Evolutionary conservation across 2,113 vertebrate genomes (phyloP).

Genomic region (Forbesichthys agassizii): DNA sequence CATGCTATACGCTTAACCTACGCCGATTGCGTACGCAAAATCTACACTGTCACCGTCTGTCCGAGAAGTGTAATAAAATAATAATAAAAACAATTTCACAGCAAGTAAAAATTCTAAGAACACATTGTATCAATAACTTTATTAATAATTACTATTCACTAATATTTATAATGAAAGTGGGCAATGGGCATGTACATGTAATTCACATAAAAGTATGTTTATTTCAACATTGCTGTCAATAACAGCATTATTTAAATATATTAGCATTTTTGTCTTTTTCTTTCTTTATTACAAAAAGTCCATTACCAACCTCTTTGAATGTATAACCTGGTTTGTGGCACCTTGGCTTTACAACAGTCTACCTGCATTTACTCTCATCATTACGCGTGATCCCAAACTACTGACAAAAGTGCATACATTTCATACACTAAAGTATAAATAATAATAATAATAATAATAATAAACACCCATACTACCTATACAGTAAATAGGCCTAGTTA

Average conservation of each 20-base stretch:
- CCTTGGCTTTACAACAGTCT: conserved; percentile 58
- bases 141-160: conserved; percentile 70
- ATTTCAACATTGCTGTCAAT: conserved; percentile 67
- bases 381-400: conserved; percentile 33
- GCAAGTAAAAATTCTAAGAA: conserved; percentile 5
- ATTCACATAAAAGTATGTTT: conserved; percentile 68
- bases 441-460: conserved; percentile 33
- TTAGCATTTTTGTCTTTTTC: conserved; percentile 34
- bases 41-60: conserved; percentile 26
- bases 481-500: conserved; percentile 26
- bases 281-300: conserved; percentile 28
- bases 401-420: conserved; percentile 62
- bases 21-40: conserved; percentile 45
- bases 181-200: conserved; percentile 60
- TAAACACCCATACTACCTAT: conserved; percentile 12
- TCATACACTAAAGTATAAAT: conserved; percentile 24
- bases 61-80: conserved; percentile 2
- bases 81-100: neutral
- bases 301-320: conserved; percentile 65
- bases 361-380: conserved; percentile 40
- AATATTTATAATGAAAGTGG: conserved; percentile 66
- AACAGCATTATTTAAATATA: conserved; percentile 66
- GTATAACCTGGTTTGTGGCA: conserved; percentile 70
- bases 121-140: conserved; percentile 58
- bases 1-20: conserved; percentile 1